Percentiles rank a stretch among this genome's conserved stretches.
phyloP scores from a whole-genome alignment of 2,888 invertebrate genomes.

The Digitonthophagus gazella region DNA sequence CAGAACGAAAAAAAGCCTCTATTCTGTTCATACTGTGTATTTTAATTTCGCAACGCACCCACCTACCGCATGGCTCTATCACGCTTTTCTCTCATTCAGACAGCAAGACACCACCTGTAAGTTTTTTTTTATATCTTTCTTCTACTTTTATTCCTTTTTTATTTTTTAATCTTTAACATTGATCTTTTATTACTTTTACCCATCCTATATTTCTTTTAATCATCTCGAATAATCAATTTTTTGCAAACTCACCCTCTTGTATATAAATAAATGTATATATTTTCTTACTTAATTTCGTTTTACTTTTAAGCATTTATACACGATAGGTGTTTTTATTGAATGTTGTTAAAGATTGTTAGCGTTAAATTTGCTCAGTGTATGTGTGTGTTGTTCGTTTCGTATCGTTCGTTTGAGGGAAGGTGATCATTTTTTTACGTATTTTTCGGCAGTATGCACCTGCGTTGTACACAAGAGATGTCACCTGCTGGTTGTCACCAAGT shows the following conservation, averaged over 20 bases:
- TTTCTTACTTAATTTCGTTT: slow-evolving; percentile 25
- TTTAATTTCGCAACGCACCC: slow-evolving; percentile 49
- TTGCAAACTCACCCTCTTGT: no score
- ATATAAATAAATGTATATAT: no score
- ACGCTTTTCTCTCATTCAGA: slow-evolving; percentile 23
- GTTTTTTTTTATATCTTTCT: slow-evolving; percentile 14
- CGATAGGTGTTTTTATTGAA: slow-evolving; percentile 19
- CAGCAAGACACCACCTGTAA: slow-evolving; percentile 23
- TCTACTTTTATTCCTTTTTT: neutral
- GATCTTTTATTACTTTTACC: neutral
- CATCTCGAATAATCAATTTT: no score
- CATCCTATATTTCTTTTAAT: neutral
- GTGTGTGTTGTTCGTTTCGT: slow-evolving; percentile 9
- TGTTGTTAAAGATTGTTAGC: slow-evolving; percentile 5
- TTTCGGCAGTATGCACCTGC: slow-evolving; percentile 85
- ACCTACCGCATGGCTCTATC: slow-evolving; percentile 30
- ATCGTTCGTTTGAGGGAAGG: slow-evolving; percentile 9
- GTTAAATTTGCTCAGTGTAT: slow-evolving; percentile 18
- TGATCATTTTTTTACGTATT: slow-evolving; percentile 24
- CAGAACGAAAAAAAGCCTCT: neutral
- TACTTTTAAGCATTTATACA: slow-evolving; percentile 21
- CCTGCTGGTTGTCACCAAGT: slow-evolving; percentile 94
- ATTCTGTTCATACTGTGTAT: slow-evolving; percentile 24
- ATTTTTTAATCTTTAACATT: neutral
- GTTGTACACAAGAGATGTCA: slow-evolving; percentile 99